A percentile compares a stretch with the other conserved stretches of the same genome.
Evolutionary conservation across 2,113 vertebrate species (phyloP).

Genomic region (Toxostoma redivivum): DNA sequence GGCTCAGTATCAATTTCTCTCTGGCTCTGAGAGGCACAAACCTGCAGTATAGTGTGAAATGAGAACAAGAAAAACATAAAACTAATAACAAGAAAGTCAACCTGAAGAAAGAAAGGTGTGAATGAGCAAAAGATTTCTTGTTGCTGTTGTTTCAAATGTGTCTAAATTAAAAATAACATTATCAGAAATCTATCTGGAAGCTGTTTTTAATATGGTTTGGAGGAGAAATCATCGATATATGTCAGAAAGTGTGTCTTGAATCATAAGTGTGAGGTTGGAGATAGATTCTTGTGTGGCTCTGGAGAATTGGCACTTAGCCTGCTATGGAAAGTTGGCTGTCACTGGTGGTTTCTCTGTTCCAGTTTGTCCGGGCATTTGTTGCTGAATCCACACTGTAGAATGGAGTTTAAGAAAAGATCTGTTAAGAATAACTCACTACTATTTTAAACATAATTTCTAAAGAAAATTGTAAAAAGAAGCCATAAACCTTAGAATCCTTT

Average conservation of each 20-base stretch:
- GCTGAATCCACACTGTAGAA: neutral
- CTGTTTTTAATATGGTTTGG: neutral
- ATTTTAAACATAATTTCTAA: neutral
- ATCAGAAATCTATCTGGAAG: neutral
- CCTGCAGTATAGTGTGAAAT: slow-evolving; percentile 1
- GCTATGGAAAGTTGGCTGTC: neutral
- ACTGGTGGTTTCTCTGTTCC: neutral
- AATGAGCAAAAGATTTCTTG: neutral
- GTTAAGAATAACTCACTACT: neutral
- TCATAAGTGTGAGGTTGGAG: neutral
- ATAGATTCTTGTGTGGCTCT: neutral
- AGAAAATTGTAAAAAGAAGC: neutral
- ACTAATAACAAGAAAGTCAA: neutral
- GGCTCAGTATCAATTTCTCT: slow-evolving; percentile 41
- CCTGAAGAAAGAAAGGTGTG: neutral
- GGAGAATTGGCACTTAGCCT: neutral
- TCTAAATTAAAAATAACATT: neutral
- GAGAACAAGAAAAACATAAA: neutral
- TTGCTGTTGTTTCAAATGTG: neutral
- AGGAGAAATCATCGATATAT: neutral
- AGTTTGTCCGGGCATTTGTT: neutral
- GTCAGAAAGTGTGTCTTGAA: neutral
- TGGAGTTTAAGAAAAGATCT: neutral
- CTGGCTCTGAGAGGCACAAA: neutral
- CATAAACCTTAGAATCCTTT: neutral